A percentile compares a stretch with the other conserved stretches of the same genome.
phyloP scores from a whole-genome alignment of 2,113 vertebrate species.

The Python bivittatus region DNA sequence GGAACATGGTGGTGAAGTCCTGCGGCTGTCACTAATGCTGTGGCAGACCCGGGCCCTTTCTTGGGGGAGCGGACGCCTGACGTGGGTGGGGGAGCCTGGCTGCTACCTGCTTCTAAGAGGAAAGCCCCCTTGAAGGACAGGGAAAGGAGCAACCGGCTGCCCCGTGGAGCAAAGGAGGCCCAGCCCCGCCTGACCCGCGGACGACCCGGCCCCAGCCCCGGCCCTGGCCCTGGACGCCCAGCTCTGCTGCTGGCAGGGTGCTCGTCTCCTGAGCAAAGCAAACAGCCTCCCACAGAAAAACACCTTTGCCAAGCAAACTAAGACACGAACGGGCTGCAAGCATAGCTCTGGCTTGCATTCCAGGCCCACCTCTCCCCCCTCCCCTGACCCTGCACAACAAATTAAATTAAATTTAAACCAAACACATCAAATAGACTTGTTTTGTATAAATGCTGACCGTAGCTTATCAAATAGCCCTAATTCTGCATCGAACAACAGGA shows the following conservation, averaged over 20 bases:
- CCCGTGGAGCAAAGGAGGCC: background rate
- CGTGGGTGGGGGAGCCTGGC: background rate
- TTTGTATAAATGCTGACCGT: background rate
- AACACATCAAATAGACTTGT: background rate
- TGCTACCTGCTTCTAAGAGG: background rate
- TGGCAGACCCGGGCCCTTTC: background rate
- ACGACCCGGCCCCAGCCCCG: background rate
- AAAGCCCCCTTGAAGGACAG: background rate
- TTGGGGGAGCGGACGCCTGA: background rate
- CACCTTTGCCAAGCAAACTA: background rate
- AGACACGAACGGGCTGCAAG: background rate
- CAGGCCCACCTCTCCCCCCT: background rate
- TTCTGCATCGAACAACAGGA: background rate
- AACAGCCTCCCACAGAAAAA: background rate
- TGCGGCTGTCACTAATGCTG: constrained; percentile 86
- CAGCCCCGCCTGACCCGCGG: background rate
- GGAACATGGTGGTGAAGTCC: constrained; percentile 97
- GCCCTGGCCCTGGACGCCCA: background rate
- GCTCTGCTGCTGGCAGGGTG: background rate
- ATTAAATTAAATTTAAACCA: background rate
- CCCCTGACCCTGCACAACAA: background rate
- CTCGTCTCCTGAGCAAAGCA: background rate
- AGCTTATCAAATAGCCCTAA: background rate
- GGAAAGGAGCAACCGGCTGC: background rate
- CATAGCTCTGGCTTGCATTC: background rate